These are phyloP conservation scores for Druceiella hillmani DNA, from an alignment of 2,888 invertebrate species.

Conservation along the genomic window DNA sequence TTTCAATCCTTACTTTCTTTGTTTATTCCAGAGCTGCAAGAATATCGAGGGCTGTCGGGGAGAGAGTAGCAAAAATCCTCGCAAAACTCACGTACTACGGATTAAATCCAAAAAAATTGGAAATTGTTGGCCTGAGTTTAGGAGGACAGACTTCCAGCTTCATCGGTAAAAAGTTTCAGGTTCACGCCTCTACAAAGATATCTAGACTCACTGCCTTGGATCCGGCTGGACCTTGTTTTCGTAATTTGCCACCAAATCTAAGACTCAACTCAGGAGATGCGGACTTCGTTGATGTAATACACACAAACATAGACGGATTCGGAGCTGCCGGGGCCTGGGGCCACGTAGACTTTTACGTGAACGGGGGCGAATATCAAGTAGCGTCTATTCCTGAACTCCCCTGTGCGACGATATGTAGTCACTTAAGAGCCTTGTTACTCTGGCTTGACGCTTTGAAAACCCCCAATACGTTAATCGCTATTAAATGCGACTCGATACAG, in stretches of 20 bases:
- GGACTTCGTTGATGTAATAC: slow-evolving; percentile 34
- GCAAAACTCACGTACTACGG: slow-evolving; percentile 33
- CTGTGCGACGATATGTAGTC: slow-evolving; percentile 39
- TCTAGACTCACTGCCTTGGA: slow-evolving; percentile 39
- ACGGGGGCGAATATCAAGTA: slow-evolving; percentile 44
- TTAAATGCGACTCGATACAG: slow-evolving; percentile 37
- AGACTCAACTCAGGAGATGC: slow-evolving; percentile 33
- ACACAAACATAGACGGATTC: slow-evolving; percentile 46
- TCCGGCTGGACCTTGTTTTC: slow-evolving; percentile 43
- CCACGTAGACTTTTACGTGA: slow-evolving; percentile 41
- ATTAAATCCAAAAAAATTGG: slow-evolving; percentile 33
- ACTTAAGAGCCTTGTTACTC: slow-evolving; percentile 33
- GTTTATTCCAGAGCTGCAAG: slow-evolving; percentile 37
- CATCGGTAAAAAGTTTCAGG: slow-evolving; percentile 38
- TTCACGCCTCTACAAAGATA: slow-evolving; percentile 35
- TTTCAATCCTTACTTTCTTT: not conserved
- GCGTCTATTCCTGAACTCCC: slow-evolving; percentile 37
- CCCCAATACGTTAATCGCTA: slow-evolving; percentile 38
- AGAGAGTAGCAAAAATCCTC: slow-evolving; percentile 37
- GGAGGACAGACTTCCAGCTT: slow-evolving; percentile 37
- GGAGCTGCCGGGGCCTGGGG: slow-evolving; percentile 41
- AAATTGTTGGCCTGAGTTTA: slow-evolving; percentile 38
- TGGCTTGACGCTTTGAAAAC: slow-evolving; percentile 45
- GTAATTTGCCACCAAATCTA: slow-evolving; percentile 30
- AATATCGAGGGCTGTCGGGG: slow-evolving; percentile 33